A percentile compares a stretch with the other conserved stretches of the same genome.
Conservation (phyloP, 2,113 vertebrate species). For the Labrus mixtus region DNA sequence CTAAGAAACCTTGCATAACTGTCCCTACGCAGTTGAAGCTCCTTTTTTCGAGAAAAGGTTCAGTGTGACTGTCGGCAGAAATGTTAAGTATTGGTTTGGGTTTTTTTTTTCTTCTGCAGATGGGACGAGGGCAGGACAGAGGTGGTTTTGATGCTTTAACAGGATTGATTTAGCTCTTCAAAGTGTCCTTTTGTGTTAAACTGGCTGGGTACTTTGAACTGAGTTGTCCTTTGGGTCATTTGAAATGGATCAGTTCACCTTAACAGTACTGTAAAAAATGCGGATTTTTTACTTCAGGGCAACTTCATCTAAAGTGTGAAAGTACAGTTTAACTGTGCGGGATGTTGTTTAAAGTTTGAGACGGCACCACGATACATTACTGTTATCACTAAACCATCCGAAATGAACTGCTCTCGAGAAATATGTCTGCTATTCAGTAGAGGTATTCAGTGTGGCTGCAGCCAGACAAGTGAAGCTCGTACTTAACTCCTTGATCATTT, state of each 20-base stretch:
- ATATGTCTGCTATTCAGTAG: conserved; percentile 36
- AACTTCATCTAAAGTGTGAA: conserved; percentile 47
- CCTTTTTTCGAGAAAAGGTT: conserved; percentile 37
- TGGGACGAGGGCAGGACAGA: conserved; percentile 31
- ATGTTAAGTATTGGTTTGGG: conserved; percentile 49
- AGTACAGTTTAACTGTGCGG: conserved; percentile 35
- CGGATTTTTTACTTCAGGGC: conserved; percentile 59
- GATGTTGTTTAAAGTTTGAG: conserved; percentile 37
- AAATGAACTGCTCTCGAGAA: conserved; percentile 28
- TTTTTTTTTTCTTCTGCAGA: conserved; percentile 23
- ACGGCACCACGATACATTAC: conserved; percentile 25
- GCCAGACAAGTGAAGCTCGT: conserved; percentile 43
- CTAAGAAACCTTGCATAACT: conserved; percentile 65
- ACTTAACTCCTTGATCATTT: conserved; percentile 45
- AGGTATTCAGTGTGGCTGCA: conserved; percentile 32
- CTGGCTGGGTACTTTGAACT: conserved; percentile 50
- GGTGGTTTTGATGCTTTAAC: conserved; percentile 75
- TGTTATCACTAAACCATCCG: conserved; percentile 39
- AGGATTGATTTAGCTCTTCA: conserved; percentile 61
- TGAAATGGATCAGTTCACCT: conserved; percentile 37
- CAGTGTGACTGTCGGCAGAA: conserved; percentile 56
- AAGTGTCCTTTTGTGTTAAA: conserved; percentile 77
- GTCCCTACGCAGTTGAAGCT: conserved; percentile 45
- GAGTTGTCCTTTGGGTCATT: conserved; percentile 50
- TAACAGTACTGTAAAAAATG: conserved; percentile 30